phyloP scores from a whole-genome alignment of 2,113 vertebrate genomes.

The Regulus satrapa region DNA sequence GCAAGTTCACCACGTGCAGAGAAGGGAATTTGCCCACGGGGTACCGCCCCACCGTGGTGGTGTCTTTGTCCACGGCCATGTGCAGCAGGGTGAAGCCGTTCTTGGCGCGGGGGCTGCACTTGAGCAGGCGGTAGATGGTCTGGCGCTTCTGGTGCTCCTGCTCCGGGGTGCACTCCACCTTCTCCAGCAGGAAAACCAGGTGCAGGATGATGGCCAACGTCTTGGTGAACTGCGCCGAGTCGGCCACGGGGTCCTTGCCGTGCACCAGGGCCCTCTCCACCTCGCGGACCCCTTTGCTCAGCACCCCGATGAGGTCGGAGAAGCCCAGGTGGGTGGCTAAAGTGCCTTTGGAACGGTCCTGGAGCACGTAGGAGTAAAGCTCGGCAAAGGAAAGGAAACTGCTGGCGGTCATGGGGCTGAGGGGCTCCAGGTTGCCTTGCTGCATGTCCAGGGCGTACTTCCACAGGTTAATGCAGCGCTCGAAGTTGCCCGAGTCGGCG shows the following conservation, averaged over 20 bases:
- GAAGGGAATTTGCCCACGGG: slow-evolving; percentile 93
- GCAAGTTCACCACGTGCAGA: slow-evolving; percentile 80
- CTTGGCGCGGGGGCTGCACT: slow-evolving; percentile 86
- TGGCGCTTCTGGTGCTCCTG: slow-evolving; percentile 92
- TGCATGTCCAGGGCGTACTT: slow-evolving; percentile 96
- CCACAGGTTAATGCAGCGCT: slow-evolving; percentile 93
- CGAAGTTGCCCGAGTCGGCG: slow-evolving; percentile 91
- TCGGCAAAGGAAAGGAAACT: slow-evolving; percentile 95
- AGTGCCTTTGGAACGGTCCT: slow-evolving; percentile 89
- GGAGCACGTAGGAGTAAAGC: slow-evolving; percentile 93
- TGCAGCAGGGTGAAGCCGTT: slow-evolving; percentile 88
- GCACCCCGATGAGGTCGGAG: slow-evolving; percentile 89
- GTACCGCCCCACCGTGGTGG: slow-evolving; percentile 89
- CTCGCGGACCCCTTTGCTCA: slow-evolving; percentile 90
- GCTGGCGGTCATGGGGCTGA: slow-evolving; percentile 95
- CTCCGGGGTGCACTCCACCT: slow-evolving; percentile 82
- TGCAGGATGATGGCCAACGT: slow-evolving; percentile 91
- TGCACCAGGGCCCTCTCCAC: slow-evolving; percentile 88
- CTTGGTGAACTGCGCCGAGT: slow-evolving; percentile 89
- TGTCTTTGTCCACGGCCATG: slow-evolving; percentile 93
- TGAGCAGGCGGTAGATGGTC: slow-evolving; percentile 88
- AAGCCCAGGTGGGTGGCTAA: slow-evolving; percentile 85
- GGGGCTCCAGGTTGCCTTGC: slow-evolving; percentile 89
- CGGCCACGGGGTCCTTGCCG: slow-evolving; percentile 79
- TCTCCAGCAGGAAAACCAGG: slow-evolving; percentile 88